A percentile compares a stretch with the other conserved stretches of the same genome.
Conservation (phyloP, 2,888 invertebrate species). For the Brachypalpus laphriformis region DNA sequence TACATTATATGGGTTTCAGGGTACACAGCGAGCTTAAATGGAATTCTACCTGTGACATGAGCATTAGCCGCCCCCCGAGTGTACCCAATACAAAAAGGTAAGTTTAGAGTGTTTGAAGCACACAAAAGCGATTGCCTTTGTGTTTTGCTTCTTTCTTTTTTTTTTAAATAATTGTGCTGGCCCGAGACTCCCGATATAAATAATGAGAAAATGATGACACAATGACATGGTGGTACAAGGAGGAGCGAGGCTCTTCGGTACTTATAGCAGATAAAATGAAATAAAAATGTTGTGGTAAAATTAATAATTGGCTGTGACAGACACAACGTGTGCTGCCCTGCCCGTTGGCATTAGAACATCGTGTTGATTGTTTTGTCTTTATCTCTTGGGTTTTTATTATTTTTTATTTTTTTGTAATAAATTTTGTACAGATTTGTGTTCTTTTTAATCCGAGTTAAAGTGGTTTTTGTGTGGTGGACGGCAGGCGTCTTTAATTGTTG, state of each 20-base stretch:
- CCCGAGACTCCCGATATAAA: constrained; percentile 26
- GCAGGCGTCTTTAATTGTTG: constrained; percentile 12
- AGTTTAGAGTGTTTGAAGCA: neutral
- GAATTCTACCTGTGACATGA: constrained; percentile 69
- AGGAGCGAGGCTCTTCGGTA: neutral
- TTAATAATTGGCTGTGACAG: constrained; percentile 14
- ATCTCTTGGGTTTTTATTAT: neutral
- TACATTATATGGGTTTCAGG: constrained; percentile 51
- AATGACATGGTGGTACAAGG: constrained; percentile 21
- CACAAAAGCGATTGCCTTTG: constrained; percentile 39
- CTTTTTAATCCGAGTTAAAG: constrained; percentile 8
- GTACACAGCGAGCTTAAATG: constrained; percentile 47
- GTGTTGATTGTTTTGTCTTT: constrained; percentile 2
- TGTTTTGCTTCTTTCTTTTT: constrained; percentile 36
- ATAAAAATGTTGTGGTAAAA: constrained; percentile 19
- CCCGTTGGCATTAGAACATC: constrained; percentile 23
- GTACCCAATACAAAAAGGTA: neutral
- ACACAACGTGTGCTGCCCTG: constrained; percentile 14
- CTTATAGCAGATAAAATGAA: constrained; percentile 5
- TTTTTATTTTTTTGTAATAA: neutral
- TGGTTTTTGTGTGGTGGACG: constrained; percentile 13
- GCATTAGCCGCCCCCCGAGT: neutral
- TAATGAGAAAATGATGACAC: constrained; percentile 52
- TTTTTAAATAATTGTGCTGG: constrained; percentile 12
- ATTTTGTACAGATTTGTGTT: neutral